These are phyloP conservation scores for Chunga burmeisteri DNA, from an alignment of 2,113 vertebrate genomes.

Conservation along the genomic window DNA sequence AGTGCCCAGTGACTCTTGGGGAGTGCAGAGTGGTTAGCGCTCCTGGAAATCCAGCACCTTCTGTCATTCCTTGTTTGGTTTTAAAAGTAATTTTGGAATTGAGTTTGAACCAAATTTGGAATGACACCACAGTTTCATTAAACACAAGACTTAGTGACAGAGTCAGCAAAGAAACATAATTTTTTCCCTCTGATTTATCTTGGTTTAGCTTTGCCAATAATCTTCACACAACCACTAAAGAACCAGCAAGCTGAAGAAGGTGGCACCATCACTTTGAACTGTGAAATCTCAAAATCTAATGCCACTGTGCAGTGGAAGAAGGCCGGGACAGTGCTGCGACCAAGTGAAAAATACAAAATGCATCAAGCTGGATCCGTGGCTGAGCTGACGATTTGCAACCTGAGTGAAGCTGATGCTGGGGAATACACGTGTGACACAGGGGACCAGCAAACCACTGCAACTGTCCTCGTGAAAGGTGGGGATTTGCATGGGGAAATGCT, in stretches of 20 bases:
- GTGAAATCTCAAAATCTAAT: constrained; percentile 63
- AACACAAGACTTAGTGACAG: neutral
- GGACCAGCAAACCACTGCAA: constrained; percentile 79
- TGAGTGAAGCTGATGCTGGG: constrained; percentile 78
- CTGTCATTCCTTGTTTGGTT: neutral
- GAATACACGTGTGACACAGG: constrained; percentile 83
- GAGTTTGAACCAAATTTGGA: neutral
- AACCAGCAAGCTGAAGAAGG: constrained; percentile 83
- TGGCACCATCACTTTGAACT: constrained; percentile 69
- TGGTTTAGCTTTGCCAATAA: constrained; percentile 51
- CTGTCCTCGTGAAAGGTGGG: constrained; percentile 81
- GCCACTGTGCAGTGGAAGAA: constrained; percentile 83
- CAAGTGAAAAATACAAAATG: constrained; percentile 68
- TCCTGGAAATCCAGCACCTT: neutral
- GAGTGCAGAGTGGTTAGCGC: neutral
- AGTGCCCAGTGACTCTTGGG: neutral
- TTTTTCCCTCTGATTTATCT: neutral
- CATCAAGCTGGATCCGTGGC: constrained; percentile 68
- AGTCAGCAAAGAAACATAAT: fast-evolving
- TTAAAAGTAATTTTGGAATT: neutral
- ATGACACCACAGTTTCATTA: fast-evolving
- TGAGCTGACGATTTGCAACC: constrained; percentile 75
- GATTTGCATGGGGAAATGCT: neutral
- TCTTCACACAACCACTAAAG: constrained; percentile 71
- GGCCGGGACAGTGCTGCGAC: constrained; percentile 62